A percentile compares a stretch with the other conserved stretches of the same genome.
These are phyloP conservation scores for Gobionotothen gibberifrons DNA, from an alignment of 2,797 vertebrate genomes.

Conservation along the genomic window DNA sequence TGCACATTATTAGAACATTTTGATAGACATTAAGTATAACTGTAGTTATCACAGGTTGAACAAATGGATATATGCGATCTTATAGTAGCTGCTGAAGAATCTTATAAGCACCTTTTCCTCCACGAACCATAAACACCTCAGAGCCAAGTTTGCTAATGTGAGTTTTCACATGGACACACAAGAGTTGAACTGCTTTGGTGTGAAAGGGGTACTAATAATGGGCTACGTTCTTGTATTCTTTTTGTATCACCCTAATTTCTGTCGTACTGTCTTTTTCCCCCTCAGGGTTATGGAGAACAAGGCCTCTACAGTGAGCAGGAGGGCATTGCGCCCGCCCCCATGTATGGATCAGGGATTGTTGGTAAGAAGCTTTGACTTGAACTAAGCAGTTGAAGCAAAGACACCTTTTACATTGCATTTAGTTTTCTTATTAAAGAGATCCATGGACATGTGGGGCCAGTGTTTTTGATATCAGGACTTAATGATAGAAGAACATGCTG, in stretches of 20 bases:
- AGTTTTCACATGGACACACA: conserved; percentile 8
- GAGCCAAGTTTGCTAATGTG: not conserved
- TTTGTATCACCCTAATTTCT: conserved; percentile 15
- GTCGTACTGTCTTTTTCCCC: conserved; percentile 13
- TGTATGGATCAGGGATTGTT: conserved; percentile 89
- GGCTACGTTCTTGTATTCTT: conserved; percentile 10
- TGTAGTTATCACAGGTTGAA: too few relatives aligned
- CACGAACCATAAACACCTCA: too few relatives aligned
- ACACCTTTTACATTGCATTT: conserved; percentile 23
- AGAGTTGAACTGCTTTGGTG: conserved; percentile 6
- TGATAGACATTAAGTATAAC: not conserved
- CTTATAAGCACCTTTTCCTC: not conserved
- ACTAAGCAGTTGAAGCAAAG: conserved; percentile 14
- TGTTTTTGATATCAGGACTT: conserved; percentile 17
- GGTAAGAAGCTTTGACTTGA: conserved; percentile 80
- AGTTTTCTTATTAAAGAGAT: conserved; percentile 15
- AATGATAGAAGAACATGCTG: conserved; percentile 10
- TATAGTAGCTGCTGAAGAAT: not conserved
- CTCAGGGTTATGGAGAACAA: conserved; percentile 89
- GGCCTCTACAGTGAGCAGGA: conserved; percentile 88
- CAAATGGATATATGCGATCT: not conserved
- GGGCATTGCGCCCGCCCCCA: conserved; percentile 85
- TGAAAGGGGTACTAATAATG: not conserved
- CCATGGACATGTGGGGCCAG: not conserved
- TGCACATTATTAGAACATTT: not conserved